Evolutionary conservation across 2,797 vertebrate species (phyloP).

Genomic region (Clarias pachynema): DNA sequence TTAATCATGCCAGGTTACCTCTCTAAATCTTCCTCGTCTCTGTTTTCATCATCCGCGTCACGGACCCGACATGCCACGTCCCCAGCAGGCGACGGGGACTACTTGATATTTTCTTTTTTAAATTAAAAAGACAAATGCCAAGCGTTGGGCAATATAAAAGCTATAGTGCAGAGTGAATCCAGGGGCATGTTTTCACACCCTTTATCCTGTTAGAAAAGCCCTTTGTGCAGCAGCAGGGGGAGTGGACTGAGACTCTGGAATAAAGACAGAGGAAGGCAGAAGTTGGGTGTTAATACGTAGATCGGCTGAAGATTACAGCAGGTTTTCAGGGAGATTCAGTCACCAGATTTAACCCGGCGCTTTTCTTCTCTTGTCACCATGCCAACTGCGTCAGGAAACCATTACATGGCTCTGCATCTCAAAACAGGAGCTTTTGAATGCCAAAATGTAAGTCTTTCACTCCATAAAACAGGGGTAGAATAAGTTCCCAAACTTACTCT

Average conservation of each 20-base stretch:
- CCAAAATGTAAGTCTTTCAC: constrained; percentile 65
- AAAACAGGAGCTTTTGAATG: constrained; percentile 65
- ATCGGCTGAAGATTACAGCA: constrained; percentile 74
- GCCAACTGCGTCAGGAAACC: constrained; percentile 72
- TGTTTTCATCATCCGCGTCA: constrained; percentile 63
- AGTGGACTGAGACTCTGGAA: constrained; percentile 43
- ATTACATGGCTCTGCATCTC: constrained; percentile 69
- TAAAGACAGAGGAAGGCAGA: constrained; percentile 54
- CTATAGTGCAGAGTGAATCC: constrained; percentile 70
- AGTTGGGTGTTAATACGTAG: constrained; percentile 71
- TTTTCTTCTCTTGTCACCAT: constrained; percentile 71
- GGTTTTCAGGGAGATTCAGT: constrained; percentile 67
- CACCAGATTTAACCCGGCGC: constrained; percentile 67
- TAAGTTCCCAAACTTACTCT: constrained; percentile 66
- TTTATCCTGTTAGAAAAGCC: constrained; percentile 68
- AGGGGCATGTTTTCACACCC: constrained; percentile 65
- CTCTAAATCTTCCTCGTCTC: constrained; percentile 56
- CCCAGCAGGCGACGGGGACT: constrained; percentile 47
- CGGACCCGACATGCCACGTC: constrained; percentile 32
- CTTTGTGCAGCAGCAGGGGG: constrained; percentile 51
- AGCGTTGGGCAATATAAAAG: constrained; percentile 60
- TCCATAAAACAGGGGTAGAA: constrained; percentile 59
- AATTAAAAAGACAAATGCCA: constrained; percentile 68
- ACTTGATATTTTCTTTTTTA: constrained; percentile 60
- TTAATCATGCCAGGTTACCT: constrained; percentile 66